Base-by-base conservation (phyloP, 2,113 vertebrate genomes). In the Pipa parva region DNA sequence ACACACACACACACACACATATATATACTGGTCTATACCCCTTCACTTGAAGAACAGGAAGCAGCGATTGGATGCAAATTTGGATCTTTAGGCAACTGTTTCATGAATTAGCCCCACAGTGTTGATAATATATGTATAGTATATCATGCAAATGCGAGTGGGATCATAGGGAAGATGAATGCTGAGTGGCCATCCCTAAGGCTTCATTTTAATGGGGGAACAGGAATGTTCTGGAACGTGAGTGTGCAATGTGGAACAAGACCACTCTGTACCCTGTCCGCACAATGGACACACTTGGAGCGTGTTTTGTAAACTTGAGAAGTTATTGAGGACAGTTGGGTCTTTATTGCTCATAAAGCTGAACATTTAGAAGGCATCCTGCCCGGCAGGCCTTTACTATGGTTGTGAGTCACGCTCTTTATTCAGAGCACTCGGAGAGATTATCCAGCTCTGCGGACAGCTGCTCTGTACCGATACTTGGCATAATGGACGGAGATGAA, bases 381-480 rank as follows among this genome's bases (percentile, higher is more conserved):
- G 48, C 18, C 73, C 48, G 20, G 75, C 73, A 59, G 72, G 63
- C 66, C 75, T 76, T 69, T 62, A 72, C 55, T 76, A 75, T 73
- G 77, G 75, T 76, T 59, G 68, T 80, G 77, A 81, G 80, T 80
- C 80, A 79, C 66, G 77, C 77, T 76, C 79, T 80, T 84, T 80
- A 83, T 69, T 60, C 76, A 72, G 71, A 83, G 75, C 79, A 81
- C 79, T 84, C 79, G 74, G 76, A 78, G 79, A 84, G 83, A 85
- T 83, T 85, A 84, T 80, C 69, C 78, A 83, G 83, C 78, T 84
- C 83, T 84, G 75, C 79, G 74, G 75, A 78, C 83, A 85, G 81
- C 83, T 85, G 83, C 81, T 81, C 75, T 73, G 73, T 75, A 73
- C 76, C 77, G 77, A 79, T 80, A 83, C 76, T 85, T 83, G 80